A percentile compares a stretch with the other conserved stretches of the same genome.
These are phyloP conservation scores for Brevipalpus yothersi DNA, from an alignment of 1,140 invertebrate species.

Conservation along the genomic window DNA sequence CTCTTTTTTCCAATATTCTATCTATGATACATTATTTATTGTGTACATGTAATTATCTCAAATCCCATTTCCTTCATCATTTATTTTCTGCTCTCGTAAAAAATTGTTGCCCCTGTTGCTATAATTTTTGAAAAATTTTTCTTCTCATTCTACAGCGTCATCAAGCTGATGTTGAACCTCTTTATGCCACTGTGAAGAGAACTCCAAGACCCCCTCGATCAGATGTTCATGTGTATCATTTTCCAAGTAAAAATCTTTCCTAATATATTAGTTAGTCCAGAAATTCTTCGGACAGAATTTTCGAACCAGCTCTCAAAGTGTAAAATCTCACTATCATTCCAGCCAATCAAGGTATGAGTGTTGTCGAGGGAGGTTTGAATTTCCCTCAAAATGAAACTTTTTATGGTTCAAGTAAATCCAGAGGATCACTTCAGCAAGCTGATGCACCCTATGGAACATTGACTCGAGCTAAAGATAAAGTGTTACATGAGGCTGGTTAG, in stretches of 20 bases:
- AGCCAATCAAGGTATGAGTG: too few species aligned
- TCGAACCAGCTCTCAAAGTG: background rate
- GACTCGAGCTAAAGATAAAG: too few species aligned
- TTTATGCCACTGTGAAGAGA: slow-evolving; percentile 13
- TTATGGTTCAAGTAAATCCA: too few species aligned
- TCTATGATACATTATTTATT: too few species aligned
- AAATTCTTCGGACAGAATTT: background rate
- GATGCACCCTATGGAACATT: too few species aligned
- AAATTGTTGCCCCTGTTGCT: background rate
- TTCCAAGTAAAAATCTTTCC: slow-evolving; percentile 2
- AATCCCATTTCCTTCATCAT: background rate
- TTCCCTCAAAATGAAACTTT: too few species aligned
- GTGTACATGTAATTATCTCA: too few species aligned
- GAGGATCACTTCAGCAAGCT: too few species aligned
- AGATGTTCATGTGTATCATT: slow-evolving; percentile 12
- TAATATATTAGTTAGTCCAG: background rate
- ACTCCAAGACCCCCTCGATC: slow-evolving; percentile 11
- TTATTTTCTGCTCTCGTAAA: background rate
- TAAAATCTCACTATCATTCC: background rate
- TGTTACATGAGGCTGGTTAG: too few species aligned
- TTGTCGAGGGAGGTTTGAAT: too few species aligned
- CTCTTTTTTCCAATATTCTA: background rate
- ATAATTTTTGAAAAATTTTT: background rate
- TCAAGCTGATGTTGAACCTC: slow-evolving; percentile 8
- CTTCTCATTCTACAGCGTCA: slow-evolving; percentile 6